Evolutionary conservation across 2,888 invertebrate genomes (phyloP).

Genomic region (Euzophera pinguis): DNA sequence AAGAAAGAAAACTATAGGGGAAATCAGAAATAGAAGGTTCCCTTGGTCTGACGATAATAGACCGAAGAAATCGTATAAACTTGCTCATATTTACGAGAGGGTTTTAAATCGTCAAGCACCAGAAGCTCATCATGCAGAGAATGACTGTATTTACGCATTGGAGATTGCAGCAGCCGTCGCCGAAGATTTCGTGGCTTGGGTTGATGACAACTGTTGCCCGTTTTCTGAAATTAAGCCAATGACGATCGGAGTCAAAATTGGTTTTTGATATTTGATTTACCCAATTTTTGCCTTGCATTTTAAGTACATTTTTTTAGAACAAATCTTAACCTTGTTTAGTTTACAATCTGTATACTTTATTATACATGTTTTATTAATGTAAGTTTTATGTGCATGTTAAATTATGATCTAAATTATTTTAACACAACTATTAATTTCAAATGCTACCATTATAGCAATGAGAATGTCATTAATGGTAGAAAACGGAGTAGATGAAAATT

Average conservation of each 20-base stretch:
- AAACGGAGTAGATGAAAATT: no score
- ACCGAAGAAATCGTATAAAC: slow-evolving; percentile 64
- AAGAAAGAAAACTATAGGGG: background rate
- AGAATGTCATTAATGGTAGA: no score
- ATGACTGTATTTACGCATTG: slow-evolving; percentile 82
- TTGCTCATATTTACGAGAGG: slow-evolving; percentile 77
- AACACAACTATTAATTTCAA: no score
- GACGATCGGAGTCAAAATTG: slow-evolving; percentile 47
- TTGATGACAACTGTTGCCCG: slow-evolving; percentile 42
- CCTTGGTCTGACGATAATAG: slow-evolving; percentile 38
- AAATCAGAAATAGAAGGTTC: slow-evolving; percentile 26
- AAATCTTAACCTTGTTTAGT: no score
- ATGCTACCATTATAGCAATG: no score
- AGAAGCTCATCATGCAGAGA: slow-evolving; percentile 83
- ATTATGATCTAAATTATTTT: no score
- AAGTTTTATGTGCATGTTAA: no score
- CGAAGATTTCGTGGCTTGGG: slow-evolving; percentile 79
- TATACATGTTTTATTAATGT: no score
- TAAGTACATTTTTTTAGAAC: no score
- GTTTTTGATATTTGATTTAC: slow-evolving; percentile 12
- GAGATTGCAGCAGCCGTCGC: slow-evolving; percentile 77
- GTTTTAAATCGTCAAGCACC: slow-evolving; percentile 60
- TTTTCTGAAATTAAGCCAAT: slow-evolving; percentile 54
- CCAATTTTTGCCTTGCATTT: background rate
- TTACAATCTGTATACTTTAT: no score